Evolutionary conservation across 2,888 invertebrate species (phyloP).

Genomic region (Epinotia demarniana): DNA sequence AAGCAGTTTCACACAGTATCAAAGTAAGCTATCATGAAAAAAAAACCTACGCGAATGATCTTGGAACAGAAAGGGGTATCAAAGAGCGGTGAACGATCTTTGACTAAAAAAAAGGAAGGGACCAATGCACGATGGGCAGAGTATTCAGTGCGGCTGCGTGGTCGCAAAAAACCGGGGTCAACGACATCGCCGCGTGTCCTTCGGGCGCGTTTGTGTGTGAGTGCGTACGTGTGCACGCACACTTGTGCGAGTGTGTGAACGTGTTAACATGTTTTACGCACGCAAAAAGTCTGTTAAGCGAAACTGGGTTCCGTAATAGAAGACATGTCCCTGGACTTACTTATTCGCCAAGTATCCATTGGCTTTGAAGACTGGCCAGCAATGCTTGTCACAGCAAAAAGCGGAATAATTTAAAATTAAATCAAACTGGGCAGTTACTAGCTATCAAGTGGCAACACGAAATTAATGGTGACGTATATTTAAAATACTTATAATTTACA

Average conservation of each 20-base stretch:
- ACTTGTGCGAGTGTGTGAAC: slow-evolving; percentile 61
- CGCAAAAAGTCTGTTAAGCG: slow-evolving; percentile 58
- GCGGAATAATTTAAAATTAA: neutral
- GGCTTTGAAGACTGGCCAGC: neutral
- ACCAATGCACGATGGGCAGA: slow-evolving; percentile 77
- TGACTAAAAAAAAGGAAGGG: slow-evolving; percentile 59
- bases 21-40: slow-evolving; percentile 15
- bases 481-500: neutral
- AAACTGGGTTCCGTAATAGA: slow-evolving; percentile 40
- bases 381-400: neutral
- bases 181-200: slow-evolving; percentile 81
- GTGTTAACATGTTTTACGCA: slow-evolving; percentile 67
- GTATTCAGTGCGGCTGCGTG: slow-evolving; percentile 75
- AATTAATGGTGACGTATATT: neutral
- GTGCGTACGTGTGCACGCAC: slow-evolving; percentile 60
- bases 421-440: neutral
- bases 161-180: slow-evolving; percentile 81
- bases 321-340: neutral
- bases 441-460: neutral
- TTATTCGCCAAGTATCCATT: neutral
- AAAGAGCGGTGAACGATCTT: slow-evolving; percentile 46
- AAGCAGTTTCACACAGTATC: slow-evolving; percentile 27
- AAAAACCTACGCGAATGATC: slow-evolving; percentile 59
- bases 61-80: slow-evolving; percentile 62
- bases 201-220: slow-evolving; percentile 70